Base-by-base conservation (phyloP, 1,140 invertebrate genomes). In the Leguminivora glycinivorella region DNA sequence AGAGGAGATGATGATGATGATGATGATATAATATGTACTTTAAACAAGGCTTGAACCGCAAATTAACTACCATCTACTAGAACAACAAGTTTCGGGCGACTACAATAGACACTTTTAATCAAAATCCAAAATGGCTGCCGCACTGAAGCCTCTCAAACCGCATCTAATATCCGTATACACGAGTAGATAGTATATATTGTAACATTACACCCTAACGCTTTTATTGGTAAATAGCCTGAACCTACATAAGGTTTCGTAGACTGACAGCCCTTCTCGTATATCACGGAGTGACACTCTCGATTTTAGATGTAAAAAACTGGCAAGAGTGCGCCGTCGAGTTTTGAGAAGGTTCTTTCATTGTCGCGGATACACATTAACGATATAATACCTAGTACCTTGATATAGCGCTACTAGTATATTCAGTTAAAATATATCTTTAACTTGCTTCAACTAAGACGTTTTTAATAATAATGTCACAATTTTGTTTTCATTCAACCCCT, bases 201-300 rank as follows among this genome's bases (percentile, higher is more conserved):
- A 72, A 69, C 67, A 38, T 26, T 63, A 63, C n/a, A 63, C 58
- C 58, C 14, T 34, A 17, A 63, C 58, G 58, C 5, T 63, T 63
- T 63, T 63, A 19, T 31, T 63, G 58, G 58, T 63, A 63, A 63
- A 63, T 63, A 34, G 19, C 14, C 24, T 29, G 22, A 66, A 34
- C 31, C 68, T 70, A 72, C 74, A 72, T 79, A 79, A 78, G 81
- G 81, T 75, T 83, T 83, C 81, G 12, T 52, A 52, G 70, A 70
- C 58, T 76, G 75, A 71, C 78, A 75, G 38, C 52, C 66, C 66
- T 43, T 76, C 60, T 78, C 79, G 70, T 75, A 83, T 79, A 71
- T 73, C 74, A 26, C 43, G 66, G 68, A 79, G 70, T 81, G 80
- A 84, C 81, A 83, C 77, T 79, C 70, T 72, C 70, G 82, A 83